Evolutionary conservation across 2,888 invertebrate species (phyloP), one percentile per base, ranked within the genome.

Genomic region (Andrena trimmerana): DNA sequence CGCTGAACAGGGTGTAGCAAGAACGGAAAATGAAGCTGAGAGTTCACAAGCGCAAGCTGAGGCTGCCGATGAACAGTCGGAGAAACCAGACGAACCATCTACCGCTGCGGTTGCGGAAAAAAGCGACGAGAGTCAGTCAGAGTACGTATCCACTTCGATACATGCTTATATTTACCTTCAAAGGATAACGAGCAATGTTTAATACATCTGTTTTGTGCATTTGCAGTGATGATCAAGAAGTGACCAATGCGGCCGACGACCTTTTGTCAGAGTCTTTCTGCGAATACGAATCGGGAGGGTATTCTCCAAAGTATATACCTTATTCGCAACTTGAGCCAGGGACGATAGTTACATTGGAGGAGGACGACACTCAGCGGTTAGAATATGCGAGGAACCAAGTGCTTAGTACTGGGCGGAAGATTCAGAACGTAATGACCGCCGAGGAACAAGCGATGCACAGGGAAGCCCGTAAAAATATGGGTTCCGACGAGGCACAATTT

Each of bases 401-500:
- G n/a, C 94, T 95, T 52, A 96, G 95, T 52, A 95, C 95, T 48
- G 96, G 96, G 10, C 95, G 95, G 65, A 95, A 95, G 92, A 95
- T 96, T 52, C 95, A 96, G 89, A 95, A 93, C 89, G 94, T 94
- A 0, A 90, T 95, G 88, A 95, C 96, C 33, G 94, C 94, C 0
- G 96, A 96, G 90, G 95, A 95, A 83, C 93, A 94, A 77, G 94
- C 97, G 66, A 96, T 98, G 95, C 96, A 97, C 89, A 95, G 96
- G 88, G 97, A 98, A 94, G 99, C 98, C 0, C 95, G 97, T 50
- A 97, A 97, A 92, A 98, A 97, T 24, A 97, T 98, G 97, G 96
- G 96, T 57, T 96, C 95, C 59, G 99, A 98, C 91, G 99, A 99
- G 94, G 98, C 97, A 0, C 96, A 97, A 92, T 99, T 99, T 95